Conservation (phyloP, 2,113 vertebrate species). For the Cnemophilus loriae region DNA sequence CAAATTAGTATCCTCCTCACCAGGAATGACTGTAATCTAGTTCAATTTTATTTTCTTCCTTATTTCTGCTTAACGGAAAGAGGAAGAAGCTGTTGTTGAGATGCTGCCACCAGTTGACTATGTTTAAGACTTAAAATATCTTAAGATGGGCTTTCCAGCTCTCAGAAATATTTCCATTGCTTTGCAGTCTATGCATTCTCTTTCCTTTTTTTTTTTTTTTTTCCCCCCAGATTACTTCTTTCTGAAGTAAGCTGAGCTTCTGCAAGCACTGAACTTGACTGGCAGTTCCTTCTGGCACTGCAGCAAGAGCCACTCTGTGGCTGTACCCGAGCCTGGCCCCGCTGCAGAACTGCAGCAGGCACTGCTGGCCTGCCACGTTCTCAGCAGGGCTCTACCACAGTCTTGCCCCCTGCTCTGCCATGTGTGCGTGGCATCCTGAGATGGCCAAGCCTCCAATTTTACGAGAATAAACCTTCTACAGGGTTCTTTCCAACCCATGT, state of each 20-base stretch:
- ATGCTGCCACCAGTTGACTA: background rate
- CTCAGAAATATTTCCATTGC: background rate
- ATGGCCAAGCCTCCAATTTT: background rate
- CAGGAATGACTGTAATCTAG: background rate
- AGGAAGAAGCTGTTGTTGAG: background rate
- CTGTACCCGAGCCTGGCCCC: background rate
- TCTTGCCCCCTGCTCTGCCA: background rate
- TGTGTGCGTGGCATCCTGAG: accelerated
- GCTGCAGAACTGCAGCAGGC: background rate
- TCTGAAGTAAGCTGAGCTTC: background rate
- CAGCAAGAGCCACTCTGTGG: background rate
- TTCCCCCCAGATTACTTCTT: background rate
- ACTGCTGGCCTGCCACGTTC: background rate
- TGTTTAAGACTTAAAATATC: background rate
- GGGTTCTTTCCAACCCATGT: background rate
- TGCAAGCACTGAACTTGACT: background rate
- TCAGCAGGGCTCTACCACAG: background rate
- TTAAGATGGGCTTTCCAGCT: background rate
- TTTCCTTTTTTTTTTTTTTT: background rate
- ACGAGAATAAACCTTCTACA: background rate
- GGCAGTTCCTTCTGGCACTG: background rate
- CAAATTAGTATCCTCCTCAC: background rate
- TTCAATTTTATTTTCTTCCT: background rate
- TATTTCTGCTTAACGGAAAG: background rate
- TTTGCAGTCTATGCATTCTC: background rate